These are phyloP conservation scores for Tylochromis polylepis DNA, from an alignment of 2,113 vertebrate genomes.

Conservation along the genomic window DNA sequence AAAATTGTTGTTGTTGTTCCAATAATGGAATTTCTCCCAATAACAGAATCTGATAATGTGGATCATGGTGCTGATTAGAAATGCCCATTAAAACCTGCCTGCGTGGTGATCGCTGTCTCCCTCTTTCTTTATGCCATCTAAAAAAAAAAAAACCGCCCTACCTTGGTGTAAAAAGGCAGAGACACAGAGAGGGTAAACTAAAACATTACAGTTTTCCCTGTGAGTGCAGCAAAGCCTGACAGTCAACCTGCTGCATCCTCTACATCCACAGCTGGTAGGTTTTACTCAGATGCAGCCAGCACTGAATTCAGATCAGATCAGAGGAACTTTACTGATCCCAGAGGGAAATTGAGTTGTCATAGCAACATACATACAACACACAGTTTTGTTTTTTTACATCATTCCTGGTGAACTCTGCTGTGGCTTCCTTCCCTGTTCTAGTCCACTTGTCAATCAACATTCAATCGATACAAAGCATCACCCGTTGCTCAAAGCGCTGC, in stretches of 20 bases:
- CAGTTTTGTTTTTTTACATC: neutral
- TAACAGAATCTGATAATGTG: neutral
- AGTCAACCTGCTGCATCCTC: neutral
- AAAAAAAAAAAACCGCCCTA: neutral
- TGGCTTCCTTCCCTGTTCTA: fast-evolving
- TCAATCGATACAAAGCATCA: neutral
- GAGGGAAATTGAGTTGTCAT: neutral
- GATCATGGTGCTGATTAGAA: neutral
- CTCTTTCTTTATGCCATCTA: neutral
- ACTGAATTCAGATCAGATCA: neutral
- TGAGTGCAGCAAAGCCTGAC: neutral
- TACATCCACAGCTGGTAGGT: fast-evolving
- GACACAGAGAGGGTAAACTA: neutral
- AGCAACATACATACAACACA: neutral
- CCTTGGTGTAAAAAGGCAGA: neutral
- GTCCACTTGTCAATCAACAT: neutral
- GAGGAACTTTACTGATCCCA: neutral
- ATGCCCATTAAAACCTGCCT: neutral
- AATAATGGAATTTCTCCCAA: neutral
- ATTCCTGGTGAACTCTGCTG: neutral
- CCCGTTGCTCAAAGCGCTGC: fast-evolving
- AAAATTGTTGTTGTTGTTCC: neutral
- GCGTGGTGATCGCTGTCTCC: neutral
- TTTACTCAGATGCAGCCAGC: neutral
- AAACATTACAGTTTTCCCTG: neutral